Evolutionary conservation across 2,888 invertebrate genomes (phyloP).

Genomic region (Willowsia nigromaculata): DNA sequence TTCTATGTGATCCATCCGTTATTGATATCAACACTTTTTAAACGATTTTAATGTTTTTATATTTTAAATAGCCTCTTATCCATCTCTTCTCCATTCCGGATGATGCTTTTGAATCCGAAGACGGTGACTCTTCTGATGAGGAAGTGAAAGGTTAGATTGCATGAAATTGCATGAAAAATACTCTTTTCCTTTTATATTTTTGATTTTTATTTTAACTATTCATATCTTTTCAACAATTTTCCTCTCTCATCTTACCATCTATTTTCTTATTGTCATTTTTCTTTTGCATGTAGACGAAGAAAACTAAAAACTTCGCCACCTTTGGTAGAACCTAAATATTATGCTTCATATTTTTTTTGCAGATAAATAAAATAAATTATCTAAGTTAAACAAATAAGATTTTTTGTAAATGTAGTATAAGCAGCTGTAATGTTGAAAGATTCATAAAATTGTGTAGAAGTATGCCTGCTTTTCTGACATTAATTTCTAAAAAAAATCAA

Average conservation of each 20-base stretch:
- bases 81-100: conserved; percentile 99
- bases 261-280: conserved; percentile 39
- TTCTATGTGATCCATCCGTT: too few species aligned
- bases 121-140: conserved; percentile 92
- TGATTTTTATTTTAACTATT: background rate
- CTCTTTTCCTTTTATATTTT: conserved; percentile 39
- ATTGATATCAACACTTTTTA: too few species aligned
- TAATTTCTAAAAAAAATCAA: background rate
- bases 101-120: conserved; percentile 98
- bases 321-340: conserved; percentile 44
- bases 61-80: conserved; percentile 88
- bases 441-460: background rate
- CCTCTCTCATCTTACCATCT: conserved; percentile 52
- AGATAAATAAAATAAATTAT: background rate
- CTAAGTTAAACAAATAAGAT: background rate
- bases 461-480: background rate
- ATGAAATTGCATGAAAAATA: conserved; percentile 51
- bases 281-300: conserved; percentile 73
- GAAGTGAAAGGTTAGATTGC: conserved; percentile 83
- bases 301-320: conserved; percentile 62
- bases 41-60: background rate
- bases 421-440: background rate
- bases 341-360: conserved; percentile 55
- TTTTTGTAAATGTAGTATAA: conserved; percentile 38
- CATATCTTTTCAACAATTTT: background rate